These are phyloP conservation scores for Eurosta solidaginis DNA, from an alignment of 1,140 invertebrate species.

Conservation along the genomic window DNA sequence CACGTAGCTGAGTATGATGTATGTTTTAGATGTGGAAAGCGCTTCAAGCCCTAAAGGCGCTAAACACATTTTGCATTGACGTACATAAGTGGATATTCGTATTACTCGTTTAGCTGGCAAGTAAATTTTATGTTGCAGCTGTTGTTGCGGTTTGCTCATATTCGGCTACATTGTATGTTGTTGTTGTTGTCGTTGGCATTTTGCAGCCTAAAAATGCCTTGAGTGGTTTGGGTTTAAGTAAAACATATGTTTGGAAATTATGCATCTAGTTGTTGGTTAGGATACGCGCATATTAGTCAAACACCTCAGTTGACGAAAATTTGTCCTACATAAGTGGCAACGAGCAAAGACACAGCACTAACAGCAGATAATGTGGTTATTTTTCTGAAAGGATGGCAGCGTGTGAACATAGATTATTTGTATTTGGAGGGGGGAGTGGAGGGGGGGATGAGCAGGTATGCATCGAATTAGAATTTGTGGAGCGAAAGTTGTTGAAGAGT, in stretches of 20 bases:
- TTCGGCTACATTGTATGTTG: background rate
- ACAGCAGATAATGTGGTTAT: too few species aligned
- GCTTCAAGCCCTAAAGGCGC: conserved; percentile 12
- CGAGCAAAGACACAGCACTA: too few species aligned
- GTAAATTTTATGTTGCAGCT: background rate
- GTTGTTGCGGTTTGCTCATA: too few species aligned
- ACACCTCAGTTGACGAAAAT: conserved; percentile 7
- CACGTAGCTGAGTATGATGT: background rate
- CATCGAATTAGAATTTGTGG: too few species aligned
- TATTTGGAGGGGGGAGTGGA: too few species aligned
- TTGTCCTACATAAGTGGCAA: too few species aligned
- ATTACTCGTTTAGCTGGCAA: conserved; percentile 14
- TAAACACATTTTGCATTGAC: background rate
- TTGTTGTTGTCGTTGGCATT: background rate
- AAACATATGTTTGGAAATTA: conserved; percentile 1
- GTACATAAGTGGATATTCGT: conserved; percentile 24
- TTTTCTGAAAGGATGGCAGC: too few species aligned
- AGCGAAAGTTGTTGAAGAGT: background rate
- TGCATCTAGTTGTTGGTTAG: conserved; percentile 1
- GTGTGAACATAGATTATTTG: too few species aligned
- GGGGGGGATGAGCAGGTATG: too few species aligned
- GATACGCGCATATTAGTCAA: conserved; percentile 12
- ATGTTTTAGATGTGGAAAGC: too few species aligned
- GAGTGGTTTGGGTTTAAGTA: too few species aligned
- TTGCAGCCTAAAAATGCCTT: too few species aligned